Evolutionary conservation across 2,797 vertebrate species (phyloP).

Genomic region (Gorsachius magnificus): DNA sequence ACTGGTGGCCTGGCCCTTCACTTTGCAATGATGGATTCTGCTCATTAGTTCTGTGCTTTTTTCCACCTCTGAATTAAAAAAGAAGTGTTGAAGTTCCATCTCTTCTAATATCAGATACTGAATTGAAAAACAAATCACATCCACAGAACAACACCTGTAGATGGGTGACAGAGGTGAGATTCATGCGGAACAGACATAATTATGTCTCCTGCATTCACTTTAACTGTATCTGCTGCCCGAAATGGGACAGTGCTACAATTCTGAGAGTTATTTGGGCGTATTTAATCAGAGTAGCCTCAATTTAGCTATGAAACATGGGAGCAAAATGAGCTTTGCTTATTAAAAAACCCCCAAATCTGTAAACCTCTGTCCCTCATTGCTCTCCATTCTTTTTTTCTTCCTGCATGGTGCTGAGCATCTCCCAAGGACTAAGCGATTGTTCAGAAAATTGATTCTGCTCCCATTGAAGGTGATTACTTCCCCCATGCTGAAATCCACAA

Average conservation of each 20-base stretch:
- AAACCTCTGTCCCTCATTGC: not conserved
- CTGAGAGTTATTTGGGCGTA: not conserved
- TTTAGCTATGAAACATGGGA: not conserved
- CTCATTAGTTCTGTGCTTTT: not conserved
- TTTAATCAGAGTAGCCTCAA: not conserved
- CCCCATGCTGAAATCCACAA: slow-evolving; percentile 59
- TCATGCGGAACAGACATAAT: not conserved
- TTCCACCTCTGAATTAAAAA: not conserved
- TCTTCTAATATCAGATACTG: not conserved
- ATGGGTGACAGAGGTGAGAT: not conserved
- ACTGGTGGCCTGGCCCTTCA: not conserved
- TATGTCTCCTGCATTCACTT: not conserved
- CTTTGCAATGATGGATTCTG: not conserved
- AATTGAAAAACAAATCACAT: not conserved
- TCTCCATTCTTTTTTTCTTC: not conserved
- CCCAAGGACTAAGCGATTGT: slow-evolving; percentile 9
- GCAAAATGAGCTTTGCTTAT: not conserved
- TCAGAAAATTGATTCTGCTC: slow-evolving; percentile 33
- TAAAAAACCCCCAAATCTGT: not conserved
- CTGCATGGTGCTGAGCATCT: not conserved
- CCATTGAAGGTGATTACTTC: slow-evolving; percentile 38
- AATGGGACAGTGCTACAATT: not conserved
- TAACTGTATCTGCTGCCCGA: not conserved
- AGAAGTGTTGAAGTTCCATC: not conserved
- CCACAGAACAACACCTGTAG: not conserved